A percentile compares a stretch with the other conserved stretches of the same genome.
phyloP scores from a whole-genome alignment of 2,113 vertebrate genomes.

The Quiscalus mexicanus region DNA sequence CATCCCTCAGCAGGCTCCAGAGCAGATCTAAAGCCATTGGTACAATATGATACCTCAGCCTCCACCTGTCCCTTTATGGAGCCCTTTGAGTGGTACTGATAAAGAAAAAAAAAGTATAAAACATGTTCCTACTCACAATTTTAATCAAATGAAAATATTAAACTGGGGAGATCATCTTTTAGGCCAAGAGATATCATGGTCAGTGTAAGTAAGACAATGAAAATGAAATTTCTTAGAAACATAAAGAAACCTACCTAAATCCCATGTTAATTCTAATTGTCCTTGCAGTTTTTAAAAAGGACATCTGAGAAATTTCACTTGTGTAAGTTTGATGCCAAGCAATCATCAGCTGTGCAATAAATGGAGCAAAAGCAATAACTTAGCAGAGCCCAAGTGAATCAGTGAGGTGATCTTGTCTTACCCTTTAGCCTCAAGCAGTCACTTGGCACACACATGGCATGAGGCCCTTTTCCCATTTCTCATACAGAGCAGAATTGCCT shows the following conservation, averaged over 20 bases:
- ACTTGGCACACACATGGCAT: not conserved
- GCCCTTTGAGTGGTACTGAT: not conserved
- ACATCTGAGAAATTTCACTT: not conserved
- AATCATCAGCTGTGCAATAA: not conserved
- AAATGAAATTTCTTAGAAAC: not conserved
- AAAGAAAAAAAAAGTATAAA: not conserved
- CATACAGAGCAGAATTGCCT: not conserved
- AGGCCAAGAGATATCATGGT: not conserved
- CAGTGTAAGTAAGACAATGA: not conserved
- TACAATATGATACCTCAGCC: not conserved
- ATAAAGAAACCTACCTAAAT: not conserved
- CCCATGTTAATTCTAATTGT: not conserved
- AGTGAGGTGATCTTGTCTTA: not conserved
- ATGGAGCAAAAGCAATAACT: not conserved
- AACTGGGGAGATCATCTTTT: not conserved
- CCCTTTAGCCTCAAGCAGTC: not conserved
- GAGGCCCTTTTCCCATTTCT: not conserved
- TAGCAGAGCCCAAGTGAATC: not conserved
- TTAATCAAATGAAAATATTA: conserved; percentile 31
- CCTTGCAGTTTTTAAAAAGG: not conserved
- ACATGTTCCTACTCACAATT: not conserved
- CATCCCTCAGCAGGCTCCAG: not conserved
- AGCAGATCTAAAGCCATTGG: not conserved
- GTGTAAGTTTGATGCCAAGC: not conserved
- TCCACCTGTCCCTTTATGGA: not conserved